phyloP scores from a whole-genome alignment of 2,888 invertebrate species.

The Parnassius glacialis region DNA sequence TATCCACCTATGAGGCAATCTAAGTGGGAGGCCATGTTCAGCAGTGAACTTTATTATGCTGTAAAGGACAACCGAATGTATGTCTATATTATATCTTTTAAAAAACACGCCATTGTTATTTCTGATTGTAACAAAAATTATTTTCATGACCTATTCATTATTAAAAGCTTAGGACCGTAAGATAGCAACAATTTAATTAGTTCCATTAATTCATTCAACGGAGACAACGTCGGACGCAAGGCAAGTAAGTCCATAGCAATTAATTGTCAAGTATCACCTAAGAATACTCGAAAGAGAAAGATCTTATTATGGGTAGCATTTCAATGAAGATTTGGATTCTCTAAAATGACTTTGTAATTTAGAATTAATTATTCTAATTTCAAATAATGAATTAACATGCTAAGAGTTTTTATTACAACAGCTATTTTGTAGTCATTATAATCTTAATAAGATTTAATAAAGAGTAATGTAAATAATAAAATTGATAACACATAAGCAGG shows the following conservation, averaged over 20 bases:
- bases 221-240: slow-evolving; percentile 18
- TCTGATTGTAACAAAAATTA: slow-evolving; percentile 3
- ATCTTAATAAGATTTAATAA: no score
- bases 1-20: no score
- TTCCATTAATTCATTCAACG: slow-evolving; percentile 28
- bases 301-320: slow-evolving; percentile 21
- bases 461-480: no score
- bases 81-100: no score
- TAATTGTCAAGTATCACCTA: slow-evolving; percentile 30
- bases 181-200: slow-evolving; percentile 29
- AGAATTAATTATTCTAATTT: slow-evolving; percentile 16
- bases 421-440: no score
- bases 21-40: no score
- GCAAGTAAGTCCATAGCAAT: slow-evolving; percentile 28
- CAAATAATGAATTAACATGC: no score
- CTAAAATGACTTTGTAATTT: slow-evolving; percentile 23
- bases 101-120: slow-evolving; percentile 13
- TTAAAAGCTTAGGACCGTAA: slow-evolving; percentile 22
- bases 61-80: no score
- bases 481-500: no score
- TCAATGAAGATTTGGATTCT: slow-evolving; percentile 18
- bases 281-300: slow-evolving; percentile 21
- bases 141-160: slow-evolving; percentile 26
- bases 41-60: no score
- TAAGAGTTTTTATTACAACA: no score